These are phyloP conservation scores for Phenganax marumi DNA, from an alignment of 92 coral and sea anemone species.

Conservation along the genomic window DNA sequence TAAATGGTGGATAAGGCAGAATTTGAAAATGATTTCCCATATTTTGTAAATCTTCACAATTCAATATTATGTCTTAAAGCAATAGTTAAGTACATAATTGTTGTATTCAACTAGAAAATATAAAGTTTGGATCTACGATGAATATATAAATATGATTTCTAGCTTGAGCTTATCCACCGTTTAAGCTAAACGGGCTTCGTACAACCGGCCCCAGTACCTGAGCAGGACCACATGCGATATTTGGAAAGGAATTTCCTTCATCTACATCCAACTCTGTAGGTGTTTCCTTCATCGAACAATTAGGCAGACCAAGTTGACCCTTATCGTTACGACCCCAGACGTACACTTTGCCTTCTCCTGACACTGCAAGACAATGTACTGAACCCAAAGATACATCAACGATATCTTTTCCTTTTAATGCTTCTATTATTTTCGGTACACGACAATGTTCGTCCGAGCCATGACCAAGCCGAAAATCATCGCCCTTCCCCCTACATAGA, in stretches of 20 bases:
- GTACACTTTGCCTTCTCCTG: constrained; percentile 87
- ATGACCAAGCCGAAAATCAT: constrained; percentile 90
- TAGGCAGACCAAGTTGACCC: constrained; percentile 91
- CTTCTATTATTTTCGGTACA: constrained; percentile 81
- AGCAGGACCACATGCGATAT: constrained; percentile 96
- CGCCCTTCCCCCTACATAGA: constrained; percentile 99
- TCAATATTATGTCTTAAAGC: too few relatives aligned
- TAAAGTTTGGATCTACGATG: too few relatives aligned
- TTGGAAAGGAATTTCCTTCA: constrained; percentile 69
- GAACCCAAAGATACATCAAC: constrained; percentile 91
- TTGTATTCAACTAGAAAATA: too few relatives aligned
- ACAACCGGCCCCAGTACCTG: constrained; percentile 63
- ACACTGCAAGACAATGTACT: constrained; percentile 84
- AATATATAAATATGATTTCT: too few relatives aligned
- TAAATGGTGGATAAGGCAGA: too few relatives aligned
- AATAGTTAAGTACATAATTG: too few relatives aligned
- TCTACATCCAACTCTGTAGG: constrained; percentile 70
- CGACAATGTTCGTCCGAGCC: constrained; percentile 87
- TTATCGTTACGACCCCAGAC: constrained; percentile 98
- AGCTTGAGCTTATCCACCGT: too few relatives aligned
- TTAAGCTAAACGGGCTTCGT: too few relatives aligned
- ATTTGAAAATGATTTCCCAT: too few relatives aligned
- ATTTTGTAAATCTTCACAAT: too few relatives aligned
- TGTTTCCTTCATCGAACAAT: constrained; percentile 59
- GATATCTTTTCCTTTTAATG: constrained; percentile 70